A percentile compares a stretch with the other conserved stretches of the same genome.
These are phyloP conservation scores for Hypothenemus hampei DNA, from an alignment of 1,140 invertebrate species.

Conservation along the genomic window DNA sequence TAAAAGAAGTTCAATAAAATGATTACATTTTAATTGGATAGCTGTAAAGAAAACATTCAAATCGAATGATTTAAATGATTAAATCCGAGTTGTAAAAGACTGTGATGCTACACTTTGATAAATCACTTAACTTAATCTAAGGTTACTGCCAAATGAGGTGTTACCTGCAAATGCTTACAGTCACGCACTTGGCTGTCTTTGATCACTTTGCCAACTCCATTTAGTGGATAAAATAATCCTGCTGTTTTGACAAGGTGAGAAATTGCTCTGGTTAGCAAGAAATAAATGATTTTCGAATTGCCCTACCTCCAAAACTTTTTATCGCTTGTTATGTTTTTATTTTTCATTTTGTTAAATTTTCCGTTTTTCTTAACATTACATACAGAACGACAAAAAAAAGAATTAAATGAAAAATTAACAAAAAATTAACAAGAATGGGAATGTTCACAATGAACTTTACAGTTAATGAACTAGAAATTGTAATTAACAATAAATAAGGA, in stretches of 20 bases:
- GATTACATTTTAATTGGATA: too few relatives aligned
- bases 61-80: slow-evolving; percentile 1
- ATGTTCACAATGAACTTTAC: too few relatives aligned
- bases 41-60: too few relatives aligned
- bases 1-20: too few relatives aligned
- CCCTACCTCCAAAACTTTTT: background rate
- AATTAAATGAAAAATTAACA: too few relatives aligned
- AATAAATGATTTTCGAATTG: slow-evolving; percentile 12
- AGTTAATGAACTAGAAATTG: too few relatives aligned
- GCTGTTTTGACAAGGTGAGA: slow-evolving; percentile 9
- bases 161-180: slow-evolving; percentile 19
- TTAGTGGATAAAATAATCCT: slow-evolving; percentile 8
- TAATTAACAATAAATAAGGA: too few relatives aligned
- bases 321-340: background rate
- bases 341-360: too few relatives aligned
- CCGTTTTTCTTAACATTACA: too few relatives aligned
- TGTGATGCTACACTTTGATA: slow-evolving; percentile 4
- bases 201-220: slow-evolving; percentile 20
- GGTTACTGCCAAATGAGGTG: slow-evolving; percentile 17
- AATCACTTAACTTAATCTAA: slow-evolving; percentile 11
- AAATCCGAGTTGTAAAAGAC: slow-evolving; percentile 3
- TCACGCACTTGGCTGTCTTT: slow-evolving; percentile 23
- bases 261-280: slow-evolving; percentile 7
- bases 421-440: too few relatives aligned
- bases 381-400: too few relatives aligned